Conservation (phyloP, 2,113 vertebrate genomes). For the human (Homo sapiens) region GRCh38 chr20:52761001-52761500, state of each 20-base stretch:
- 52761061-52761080: background rate
- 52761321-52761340: background rate
- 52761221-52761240: background rate
- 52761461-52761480: fast-evolving
- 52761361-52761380: background rate
- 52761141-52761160: fast-evolving
- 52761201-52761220: background rate
- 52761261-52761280: background rate
- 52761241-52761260: background rate
- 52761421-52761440: background rate
- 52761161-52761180: background rate
- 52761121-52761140: background rate
- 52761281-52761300: background rate
- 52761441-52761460: background rate
- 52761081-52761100: background rate
- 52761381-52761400: background rate
- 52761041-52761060: background rate
- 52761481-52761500: background rate
- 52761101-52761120: background rate
- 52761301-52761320: background rate
- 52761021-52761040: fast-evolving
- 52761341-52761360: background rate
- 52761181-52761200: background rate
- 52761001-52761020: background rate
- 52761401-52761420: background rate